Evolutionary conservation across 2,888 invertebrate species (phyloP), one percentile per base, ranked within the genome.

Genomic region (Hypolimnas misippus): DNA sequence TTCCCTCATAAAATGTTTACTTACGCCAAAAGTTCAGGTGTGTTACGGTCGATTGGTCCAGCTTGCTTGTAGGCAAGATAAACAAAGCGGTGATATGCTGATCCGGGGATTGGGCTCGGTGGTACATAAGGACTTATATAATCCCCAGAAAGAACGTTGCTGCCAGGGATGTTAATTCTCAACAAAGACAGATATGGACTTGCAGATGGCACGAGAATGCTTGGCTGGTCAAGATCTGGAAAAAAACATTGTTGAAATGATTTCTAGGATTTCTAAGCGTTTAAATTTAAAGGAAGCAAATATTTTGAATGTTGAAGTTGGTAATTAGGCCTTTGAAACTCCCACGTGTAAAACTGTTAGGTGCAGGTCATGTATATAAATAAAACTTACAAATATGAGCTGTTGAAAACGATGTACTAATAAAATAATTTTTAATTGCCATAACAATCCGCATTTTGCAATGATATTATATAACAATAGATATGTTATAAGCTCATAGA

Each of bases 131-230:
- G 10, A 12, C 10, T 35, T 2, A 35, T 35, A 10, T 8, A 35
- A 31, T 44, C 42, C 29, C 55, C 44, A 7, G 17, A 10, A 4
- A 29, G 7, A 7, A 29, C 1, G 25, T 55, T 16, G 14, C 8
- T 14, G 7, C 12, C 54, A 16, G 54, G 54, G 16, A n/a, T 55
- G 19, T 55, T 44, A 8, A 55, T 17, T 7, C 4, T 17, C 6
- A 55, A 10, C 1, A 16, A 19, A 31, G 21, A 29, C 8, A 55
- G 7, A 44, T 35, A 35, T 35, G 35, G 35, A 35, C 35, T 35
- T 35, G 2, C 6, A 10, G 10, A 12, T 8, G 35, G 35, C 12
- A 12, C 35, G 35, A 35, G 35, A 12, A 35, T 35, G 12, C 35
- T 35, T 8, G 8, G 12, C 12, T 12, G 12, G 35, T 35, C 35